Base-by-base conservation (phyloP, 2,113 vertebrate genomes). In the Mus pahari region DNA sequence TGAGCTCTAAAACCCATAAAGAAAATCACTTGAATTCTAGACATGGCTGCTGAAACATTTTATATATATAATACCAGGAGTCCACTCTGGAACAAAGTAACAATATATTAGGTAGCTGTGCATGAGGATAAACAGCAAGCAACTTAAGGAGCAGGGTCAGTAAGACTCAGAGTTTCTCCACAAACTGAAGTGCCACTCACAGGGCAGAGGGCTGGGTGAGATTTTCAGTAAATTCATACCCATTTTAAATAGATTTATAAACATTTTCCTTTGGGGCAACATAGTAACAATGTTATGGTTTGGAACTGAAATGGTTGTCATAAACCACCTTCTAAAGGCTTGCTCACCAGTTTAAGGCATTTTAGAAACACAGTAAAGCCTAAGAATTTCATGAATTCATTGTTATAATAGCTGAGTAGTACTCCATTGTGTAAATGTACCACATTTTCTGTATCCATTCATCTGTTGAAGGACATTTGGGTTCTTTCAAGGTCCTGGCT, bases 1-100 rank as follows among this genome's bases (percentile, higher is more conserved):
- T 97, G n/a, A 75, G 55, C 12, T 77, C 88, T 60, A 96, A 94
- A 71, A 1, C 2, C 7, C 31, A 87, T 75, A 55, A 86, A 53
- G n/a, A 70, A 3, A 78, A 90, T 71, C 31, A 55, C 19, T 89
- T 89, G 45, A 39, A 90, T 17, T 20, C 7, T 86, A 75, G 68
- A 75, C 1, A 82, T 26, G 11, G 19, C 20, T 86, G 6, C 7
- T 75, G 36, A 31, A 89, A 89, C 42, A n/a, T 90, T 88, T 70
- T 66, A 14, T 86, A 17, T 71, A 71, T 50, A 22, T 55, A 3
- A 8, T 10, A 93, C 11, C 33, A 81, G 33, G 6, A 74, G 45
- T 88, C 20, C 12, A 92, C 10, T 36, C 5, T 19, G 42, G 14
- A 11, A 81, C 92, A 48, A 58, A 91, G 33, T 50, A 84, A 86